Evolutionary conservation across 1,140 invertebrate species (phyloP).

Genomic region (Drosophila melanica): DNA sequence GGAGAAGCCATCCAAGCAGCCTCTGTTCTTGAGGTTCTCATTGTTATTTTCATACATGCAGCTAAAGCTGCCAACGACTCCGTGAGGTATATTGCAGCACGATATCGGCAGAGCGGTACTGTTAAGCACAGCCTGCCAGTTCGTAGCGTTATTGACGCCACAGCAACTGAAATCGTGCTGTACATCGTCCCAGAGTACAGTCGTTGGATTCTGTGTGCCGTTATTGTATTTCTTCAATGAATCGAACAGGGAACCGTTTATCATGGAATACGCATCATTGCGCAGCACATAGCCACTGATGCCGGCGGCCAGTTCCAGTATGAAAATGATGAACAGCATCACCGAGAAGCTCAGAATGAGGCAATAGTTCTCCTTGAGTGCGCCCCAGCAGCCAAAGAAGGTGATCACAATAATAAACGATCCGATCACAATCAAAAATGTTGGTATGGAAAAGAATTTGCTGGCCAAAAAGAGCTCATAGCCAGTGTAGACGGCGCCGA

Average conservation of each 20-base stretch:
- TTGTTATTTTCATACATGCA: slow-evolving; percentile 78
- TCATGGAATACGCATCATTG: slow-evolving; percentile 85
- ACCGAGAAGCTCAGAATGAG: slow-evolving; percentile 91
- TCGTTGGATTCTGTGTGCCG: slow-evolving; percentile 74
- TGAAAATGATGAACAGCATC: slow-evolving; percentile 90
- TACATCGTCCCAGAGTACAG: slow-evolving; percentile 87
- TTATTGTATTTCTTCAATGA: slow-evolving; percentile 86
- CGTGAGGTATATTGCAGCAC: slow-evolving; percentile 86
- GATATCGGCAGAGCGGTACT: slow-evolving; percentile 85
- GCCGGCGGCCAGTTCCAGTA: slow-evolving; percentile 92
- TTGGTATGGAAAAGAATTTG: slow-evolving; percentile 87
- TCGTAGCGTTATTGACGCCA: slow-evolving; percentile 86
- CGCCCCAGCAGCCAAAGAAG: slow-evolving; percentile 95
- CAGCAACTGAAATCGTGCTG: slow-evolving; percentile 89
- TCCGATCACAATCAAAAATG: slow-evolving; percentile 91
- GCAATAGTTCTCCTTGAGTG: slow-evolving; percentile 91
- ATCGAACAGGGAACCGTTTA: slow-evolving; percentile 84
- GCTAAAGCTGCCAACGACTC: slow-evolving; percentile 80
- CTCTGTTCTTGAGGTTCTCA: slow-evolving; percentile 63
- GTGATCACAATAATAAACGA: slow-evolving; percentile 91
- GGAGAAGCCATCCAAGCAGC: slow-evolving; percentile 87
- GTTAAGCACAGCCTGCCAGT: slow-evolving; percentile 85
- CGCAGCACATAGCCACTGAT: slow-evolving; percentile 91
- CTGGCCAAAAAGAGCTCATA: slow-evolving; percentile 88
- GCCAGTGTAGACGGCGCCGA: slow-evolving; percentile 87